Percentiles rank a stretch among this genome's conserved stretches.
Evolutionary conservation across 2,888 invertebrate species (phyloP).

Genomic region (Lissocephala sabroskyi): DNA sequence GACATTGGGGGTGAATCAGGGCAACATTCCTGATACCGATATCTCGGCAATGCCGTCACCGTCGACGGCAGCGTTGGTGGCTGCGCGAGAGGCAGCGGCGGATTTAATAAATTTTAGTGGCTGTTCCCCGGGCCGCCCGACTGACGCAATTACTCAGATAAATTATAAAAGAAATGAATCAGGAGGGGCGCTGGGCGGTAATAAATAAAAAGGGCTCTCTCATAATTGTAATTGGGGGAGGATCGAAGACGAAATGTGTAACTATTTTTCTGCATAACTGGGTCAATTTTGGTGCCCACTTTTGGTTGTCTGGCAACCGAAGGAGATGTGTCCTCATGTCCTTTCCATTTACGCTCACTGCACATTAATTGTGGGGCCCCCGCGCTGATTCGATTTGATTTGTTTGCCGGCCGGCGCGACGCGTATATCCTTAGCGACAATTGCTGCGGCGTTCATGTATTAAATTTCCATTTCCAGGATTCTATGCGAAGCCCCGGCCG

Average conservation of each 20-base stretch:
- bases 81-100: constrained; percentile 9
- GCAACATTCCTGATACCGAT: too few relatives aligned
- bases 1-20: constrained; percentile 2
- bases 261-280: constrained; percentile 43
- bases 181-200: too few relatives aligned
- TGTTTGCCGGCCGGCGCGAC: too few relatives aligned
- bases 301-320: constrained; percentile 38
- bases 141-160: constrained; percentile 46
- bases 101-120: constrained; percentile 44
- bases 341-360: constrained; percentile 57
- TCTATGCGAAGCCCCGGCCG: constrained; percentile 36
- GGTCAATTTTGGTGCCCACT: constrained; percentile 30
- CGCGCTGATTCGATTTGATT: too few relatives aligned
- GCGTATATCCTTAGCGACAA: constrained; percentile 53
- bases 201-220: constrained; percentile 53
- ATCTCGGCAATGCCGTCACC: too few relatives aligned
- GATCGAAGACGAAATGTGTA: constrained; percentile 19
- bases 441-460: constrained; percentile 23
- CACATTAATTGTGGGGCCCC: constrained; percentile 58
- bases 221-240: constrained; percentile 58
- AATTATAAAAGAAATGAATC: too few relatives aligned
- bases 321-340: constrained; percentile 17
- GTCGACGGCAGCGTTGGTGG: constrained; percentile 13
- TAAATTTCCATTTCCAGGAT: constrained; percentile 49
- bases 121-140: background rate